These are phyloP conservation scores for Drosophila recens DNA, from an alignment of 2,888 invertebrate genomes.

Conservation along the genomic window DNA sequence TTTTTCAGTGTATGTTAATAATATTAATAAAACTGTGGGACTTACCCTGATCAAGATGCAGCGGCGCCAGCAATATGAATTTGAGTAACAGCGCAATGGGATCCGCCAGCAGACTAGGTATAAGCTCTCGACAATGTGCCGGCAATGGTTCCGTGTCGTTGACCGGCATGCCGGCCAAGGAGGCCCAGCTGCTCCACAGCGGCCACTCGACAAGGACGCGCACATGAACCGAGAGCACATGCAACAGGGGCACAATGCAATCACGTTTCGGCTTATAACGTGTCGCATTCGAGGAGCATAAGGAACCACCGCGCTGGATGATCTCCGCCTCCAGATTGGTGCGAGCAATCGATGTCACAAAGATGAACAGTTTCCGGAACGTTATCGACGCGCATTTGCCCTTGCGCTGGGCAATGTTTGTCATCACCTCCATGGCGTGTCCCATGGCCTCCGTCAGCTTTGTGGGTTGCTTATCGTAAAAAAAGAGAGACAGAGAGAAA, in stretches of 20 bases:
- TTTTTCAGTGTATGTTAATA: no score
- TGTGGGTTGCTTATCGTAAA: slow-evolving; percentile 87
- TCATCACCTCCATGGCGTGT: slow-evolving; percentile 97
- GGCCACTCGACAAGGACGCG: slow-evolving; percentile 89
- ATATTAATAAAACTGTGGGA: no score
- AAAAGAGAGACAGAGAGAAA: not conserved
- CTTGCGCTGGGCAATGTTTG: slow-evolving; percentile 93
- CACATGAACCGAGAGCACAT: slow-evolving; percentile 94
- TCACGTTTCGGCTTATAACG: slow-evolving; percentile 91
- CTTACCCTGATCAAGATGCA: slow-evolving; percentile 94
- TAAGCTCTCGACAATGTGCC: slow-evolving; percentile 84
- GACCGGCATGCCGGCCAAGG: slow-evolving; percentile 84
- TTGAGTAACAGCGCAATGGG: slow-evolving; percentile 94
- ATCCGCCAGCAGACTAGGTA: slow-evolving; percentile 95
- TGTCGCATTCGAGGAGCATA: slow-evolving; percentile 87
- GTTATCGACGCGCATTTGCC: slow-evolving; percentile 89
- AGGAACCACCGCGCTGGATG: slow-evolving; percentile 94
- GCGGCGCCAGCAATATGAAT: slow-evolving; percentile 93
- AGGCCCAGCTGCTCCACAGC: slow-evolving; percentile 86
- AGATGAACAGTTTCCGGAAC: slow-evolving; percentile 92
- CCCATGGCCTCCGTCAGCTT: slow-evolving; percentile 94
- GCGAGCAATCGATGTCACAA: slow-evolving; percentile 94
- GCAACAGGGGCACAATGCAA: slow-evolving; percentile 94
- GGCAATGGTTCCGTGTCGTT: slow-evolving; percentile 83
- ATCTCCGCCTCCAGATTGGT: slow-evolving; percentile 97